Conservation (phyloP, 2,888 invertebrate species). For the Drosophila siamana region DNA sequence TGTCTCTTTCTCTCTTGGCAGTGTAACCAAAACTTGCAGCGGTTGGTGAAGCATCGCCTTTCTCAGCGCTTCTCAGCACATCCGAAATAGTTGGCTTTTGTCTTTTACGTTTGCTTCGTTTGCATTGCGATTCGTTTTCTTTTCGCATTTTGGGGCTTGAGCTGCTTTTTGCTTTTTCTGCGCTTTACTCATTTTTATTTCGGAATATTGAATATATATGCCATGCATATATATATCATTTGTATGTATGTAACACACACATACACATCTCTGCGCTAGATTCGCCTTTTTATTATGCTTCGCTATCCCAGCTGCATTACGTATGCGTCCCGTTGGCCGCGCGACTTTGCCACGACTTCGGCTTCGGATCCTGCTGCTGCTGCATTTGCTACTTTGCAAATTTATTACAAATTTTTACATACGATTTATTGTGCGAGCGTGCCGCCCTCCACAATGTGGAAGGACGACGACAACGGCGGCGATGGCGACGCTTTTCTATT, state of each 20-base stretch:
- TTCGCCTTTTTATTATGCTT: constrained; percentile 70
- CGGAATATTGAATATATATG: constrained; percentile 1
- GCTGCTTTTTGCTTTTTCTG: constrained; percentile 59
- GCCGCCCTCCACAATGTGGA: constrained; percentile 45
- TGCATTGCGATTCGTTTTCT: too few species aligned
- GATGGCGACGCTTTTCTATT: constrained; percentile 56
- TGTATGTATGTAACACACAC: constrained; percentile 19
- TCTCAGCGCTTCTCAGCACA: constrained; percentile 50
- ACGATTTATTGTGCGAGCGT: constrained; percentile 77
- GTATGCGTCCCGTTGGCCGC: constrained; percentile 69
- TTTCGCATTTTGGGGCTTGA: constrained; percentile 46
- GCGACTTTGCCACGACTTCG: constrained; percentile 38
- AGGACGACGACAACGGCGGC: too few species aligned
- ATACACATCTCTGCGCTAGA: constrained; percentile 59
- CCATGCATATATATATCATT: constrained; percentile 7
- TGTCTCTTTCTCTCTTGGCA: background rate
- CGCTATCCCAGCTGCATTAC: constrained; percentile 69
- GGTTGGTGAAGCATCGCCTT: constrained; percentile 32
- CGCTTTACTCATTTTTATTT: constrained; percentile 38
- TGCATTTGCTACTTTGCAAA: constrained; percentile 74
- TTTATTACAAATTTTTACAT: constrained; percentile 80
- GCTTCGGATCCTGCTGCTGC: constrained; percentile 43
- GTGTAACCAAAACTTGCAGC: background rate
- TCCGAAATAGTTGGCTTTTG: constrained; percentile 45
- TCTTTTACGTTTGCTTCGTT: constrained; percentile 35